These are phyloP conservation scores for Mesembrinibis cayennensis DNA, from an alignment of 2,113 vertebrate species.

Conservation along the genomic window DNA sequence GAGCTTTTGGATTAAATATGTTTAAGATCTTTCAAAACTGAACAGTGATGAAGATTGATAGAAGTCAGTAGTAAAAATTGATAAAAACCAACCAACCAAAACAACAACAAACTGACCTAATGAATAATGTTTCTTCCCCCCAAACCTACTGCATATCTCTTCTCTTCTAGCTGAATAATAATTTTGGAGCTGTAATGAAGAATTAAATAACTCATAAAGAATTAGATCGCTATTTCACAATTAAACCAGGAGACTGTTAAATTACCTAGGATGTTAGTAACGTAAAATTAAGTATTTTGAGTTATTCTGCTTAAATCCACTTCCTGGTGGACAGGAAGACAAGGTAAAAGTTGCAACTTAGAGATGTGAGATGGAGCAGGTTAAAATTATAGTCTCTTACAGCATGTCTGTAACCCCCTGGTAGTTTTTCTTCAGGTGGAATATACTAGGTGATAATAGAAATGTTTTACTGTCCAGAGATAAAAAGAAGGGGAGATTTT, in stretches of 20 bases:
- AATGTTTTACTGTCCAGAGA: not conserved
- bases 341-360: not conserved
- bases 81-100: not conserved
- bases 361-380: not conserved
- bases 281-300: not conserved
- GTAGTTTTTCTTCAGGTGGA: not conserved
- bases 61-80: not conserved
- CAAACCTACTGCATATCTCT: not conserved
- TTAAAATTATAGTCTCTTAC: not conserved
- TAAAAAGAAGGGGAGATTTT: not conserved
- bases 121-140: not conserved
- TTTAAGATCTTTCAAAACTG: not conserved
- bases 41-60: not conserved
- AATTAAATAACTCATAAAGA: not conserved
- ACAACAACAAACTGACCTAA: fast-evolving
- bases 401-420: not conserved
- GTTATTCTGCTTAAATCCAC: not conserved
- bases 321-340: not conserved
- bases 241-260: not conserved
- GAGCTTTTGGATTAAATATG: not conserved
- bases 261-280: not conserved
- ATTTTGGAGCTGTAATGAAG: not conserved
- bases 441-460: not conserved
- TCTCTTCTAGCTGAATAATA: not conserved
- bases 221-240: not conserved